These are phyloP conservation scores for Rotaria magnacalcarata DNA, from an alignment of 2,888 invertebrate genomes.

Conservation along the genomic window DNA sequence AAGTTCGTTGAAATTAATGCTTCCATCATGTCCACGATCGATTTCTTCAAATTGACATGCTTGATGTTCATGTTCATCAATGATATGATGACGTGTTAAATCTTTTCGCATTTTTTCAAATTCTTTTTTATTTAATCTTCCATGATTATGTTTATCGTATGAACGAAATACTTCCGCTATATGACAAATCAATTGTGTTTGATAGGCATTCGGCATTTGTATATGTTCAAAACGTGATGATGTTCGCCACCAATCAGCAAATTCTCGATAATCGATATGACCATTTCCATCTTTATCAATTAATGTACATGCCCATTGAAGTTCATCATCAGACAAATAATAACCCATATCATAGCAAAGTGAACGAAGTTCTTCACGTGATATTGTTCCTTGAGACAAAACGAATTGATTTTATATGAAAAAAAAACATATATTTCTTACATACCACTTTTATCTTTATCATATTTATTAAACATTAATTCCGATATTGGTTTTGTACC, in stretches of 20 bases:
- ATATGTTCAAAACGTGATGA: conserved; percentile 17
- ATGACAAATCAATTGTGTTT: neutral
- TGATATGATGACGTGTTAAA: neutral
- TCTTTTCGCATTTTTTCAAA: neutral
- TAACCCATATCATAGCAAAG: conserved; percentile 34
- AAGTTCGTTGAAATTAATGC: conserved; percentile 27
- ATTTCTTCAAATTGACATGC: conserved; percentile 23
- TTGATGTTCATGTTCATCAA: conserved; percentile 5
- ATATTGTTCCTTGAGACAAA: neutral
- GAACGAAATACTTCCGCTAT: neutral
- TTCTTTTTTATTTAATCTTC: conserved; percentile 6
- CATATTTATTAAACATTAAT: conserved; percentile 27
- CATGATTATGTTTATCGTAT: conserved; percentile 4
- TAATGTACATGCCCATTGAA: neutral
- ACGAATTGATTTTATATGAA: no score
- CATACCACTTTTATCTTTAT: conserved; percentile 12
- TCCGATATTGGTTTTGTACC: conserved; percentile 5
- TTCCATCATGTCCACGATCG: conserved; percentile 31
- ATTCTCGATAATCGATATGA: conserved; percentile 2
- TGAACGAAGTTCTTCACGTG: neutral
- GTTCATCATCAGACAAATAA: conserved; percentile 1
- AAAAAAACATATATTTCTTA: neutral
- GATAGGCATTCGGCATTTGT: neutral
- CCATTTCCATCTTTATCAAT: conserved; percentile 30
- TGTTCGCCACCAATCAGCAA: conserved; percentile 19